phyloP scores from a whole-genome alignment of 2,113 vertebrate genomes.

The Amphiprion ocellaris region DNA sequence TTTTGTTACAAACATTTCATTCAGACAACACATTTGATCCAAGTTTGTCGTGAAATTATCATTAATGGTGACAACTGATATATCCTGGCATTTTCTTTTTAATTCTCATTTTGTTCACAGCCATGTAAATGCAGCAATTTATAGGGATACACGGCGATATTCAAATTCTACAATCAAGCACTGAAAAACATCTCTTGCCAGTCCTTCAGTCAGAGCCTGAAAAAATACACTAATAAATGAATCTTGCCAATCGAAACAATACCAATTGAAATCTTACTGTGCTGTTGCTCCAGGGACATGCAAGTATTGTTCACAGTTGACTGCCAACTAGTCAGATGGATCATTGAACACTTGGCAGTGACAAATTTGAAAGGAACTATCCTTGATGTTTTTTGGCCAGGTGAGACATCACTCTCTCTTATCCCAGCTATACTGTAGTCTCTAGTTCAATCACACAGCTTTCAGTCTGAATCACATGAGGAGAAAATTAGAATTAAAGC shows the following conservation, averaged over 20 bases:
- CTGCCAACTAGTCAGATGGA: slow-evolving; percentile 41
- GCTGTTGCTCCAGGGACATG: slow-evolving; percentile 1
- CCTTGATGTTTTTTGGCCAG: slow-evolving; percentile 24
- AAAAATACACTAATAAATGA: background rate
- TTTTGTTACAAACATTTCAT: slow-evolving; percentile 4
- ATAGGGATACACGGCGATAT: background rate
- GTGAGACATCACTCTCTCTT: slow-evolving; percentile 6
- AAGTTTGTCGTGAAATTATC: background rate
- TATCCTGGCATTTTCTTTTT: background rate
- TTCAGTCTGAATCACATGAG: slow-evolving; percentile 7
- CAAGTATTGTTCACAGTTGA: slow-evolving; percentile 19
- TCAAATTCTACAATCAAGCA: background rate
- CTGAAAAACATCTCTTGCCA: background rate
- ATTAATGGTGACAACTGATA: background rate
- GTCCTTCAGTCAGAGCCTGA: background rate
- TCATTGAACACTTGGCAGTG: slow-evolving; percentile 11
- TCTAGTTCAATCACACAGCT: background rate
- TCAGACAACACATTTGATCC: background rate
- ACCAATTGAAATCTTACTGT: background rate
- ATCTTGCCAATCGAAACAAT: background rate
- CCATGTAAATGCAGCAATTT: background rate
- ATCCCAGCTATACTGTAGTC: background rate
- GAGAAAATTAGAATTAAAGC: background rate
- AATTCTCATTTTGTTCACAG: too few species aligned
- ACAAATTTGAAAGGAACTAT: slow-evolving; percentile 20